Base-by-base conservation (phyloP, 1,140 invertebrate species). In the Eueides isabella region DNA sequence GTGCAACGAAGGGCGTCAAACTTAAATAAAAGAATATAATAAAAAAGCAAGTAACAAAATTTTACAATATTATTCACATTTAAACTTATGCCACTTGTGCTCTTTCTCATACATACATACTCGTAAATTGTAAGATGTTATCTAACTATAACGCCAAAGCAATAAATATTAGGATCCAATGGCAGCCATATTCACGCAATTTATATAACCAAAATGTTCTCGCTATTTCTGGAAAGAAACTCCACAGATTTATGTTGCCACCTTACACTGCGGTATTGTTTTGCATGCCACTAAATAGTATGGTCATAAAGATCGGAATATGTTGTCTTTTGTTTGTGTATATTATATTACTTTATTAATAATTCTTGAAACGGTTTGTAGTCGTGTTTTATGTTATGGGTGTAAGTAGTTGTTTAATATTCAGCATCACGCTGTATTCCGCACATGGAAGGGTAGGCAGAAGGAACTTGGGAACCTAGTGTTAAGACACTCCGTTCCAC, bases 161-260 rank as follows among this genome's bases (percentile, higher is more conserved):
- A 19, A 72, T 72, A 72, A 72, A 72, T 72, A 72, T 66, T 23
- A 19, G 23, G 35, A 72, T 12, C 71, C 71, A 72, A 72, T 72
- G 71, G 63, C 71, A 66, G 71, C 62, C 71, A 72, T 72, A 72
- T 72, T 72, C 71, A 31, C 38, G 63, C 35, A 72, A 72, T 72
- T 72, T 72, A 72, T 72, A 72, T 16, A 35, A 38, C 38, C 14
- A 72, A 41, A 71, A 71, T 72, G 30, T 65, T 71, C 71, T 44
- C 30, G 71, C 12, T 65, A 48, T 71, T 48, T 72, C 23, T 62
- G 5, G 55, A 61, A 68, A 35, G 61, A 62, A 62, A 30, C 6
- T 23, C 30, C n/a, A 12, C 19, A 48, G n/a, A 68, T 68, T 68
- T 68, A 68, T 68, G 44, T 61, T 33, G 29, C 44, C 41, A 68